Percentiles rank a stretch among this genome's conserved stretches.
These are phyloP conservation scores for Chionis minor DNA, from an alignment of 2,113 vertebrate species.

Conservation along the genomic window DNA sequence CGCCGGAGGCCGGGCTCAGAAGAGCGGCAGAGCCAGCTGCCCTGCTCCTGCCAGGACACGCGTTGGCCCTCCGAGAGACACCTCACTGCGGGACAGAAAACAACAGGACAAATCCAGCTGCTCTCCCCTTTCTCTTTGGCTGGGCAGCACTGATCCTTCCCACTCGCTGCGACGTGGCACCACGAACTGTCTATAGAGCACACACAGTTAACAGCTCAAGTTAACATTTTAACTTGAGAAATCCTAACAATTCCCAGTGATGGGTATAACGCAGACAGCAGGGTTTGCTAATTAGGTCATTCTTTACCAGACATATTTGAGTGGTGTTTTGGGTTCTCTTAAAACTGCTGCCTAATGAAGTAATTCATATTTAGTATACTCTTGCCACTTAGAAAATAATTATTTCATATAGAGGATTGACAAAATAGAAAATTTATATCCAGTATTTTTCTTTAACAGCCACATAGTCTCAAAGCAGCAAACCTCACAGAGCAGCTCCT, in stretches of 20 bases:
- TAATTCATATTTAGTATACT: conserved; percentile 10
- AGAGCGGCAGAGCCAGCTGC: neutral
- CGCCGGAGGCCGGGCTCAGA: accelerated
- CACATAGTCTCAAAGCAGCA: neutral
- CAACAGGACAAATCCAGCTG: neutral
- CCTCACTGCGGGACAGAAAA: neutral
- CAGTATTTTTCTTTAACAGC: neutral
- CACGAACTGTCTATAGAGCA: neutral
- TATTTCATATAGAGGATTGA: neutral
- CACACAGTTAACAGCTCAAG: neutral
- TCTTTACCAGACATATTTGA: conserved; percentile 9
- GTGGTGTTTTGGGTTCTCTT: neutral
- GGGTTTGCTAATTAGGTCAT: conserved; percentile 37
- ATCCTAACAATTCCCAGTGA: neutral
- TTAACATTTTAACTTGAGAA: neutral
- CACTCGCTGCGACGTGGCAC: neutral
- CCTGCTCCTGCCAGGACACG: neutral
- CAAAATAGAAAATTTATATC: neutral
- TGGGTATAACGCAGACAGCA: neutral
- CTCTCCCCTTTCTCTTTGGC: neutral
- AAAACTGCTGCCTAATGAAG: conserved; percentile 26
- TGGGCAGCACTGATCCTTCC: neutral
- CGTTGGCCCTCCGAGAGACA: neutral
- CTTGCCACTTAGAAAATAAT: neutral
- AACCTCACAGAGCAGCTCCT: neutral